Evolutionary conservation across 1,140 invertebrate species (phyloP).

Genomic region (Drosophila bifasciata): DNA sequence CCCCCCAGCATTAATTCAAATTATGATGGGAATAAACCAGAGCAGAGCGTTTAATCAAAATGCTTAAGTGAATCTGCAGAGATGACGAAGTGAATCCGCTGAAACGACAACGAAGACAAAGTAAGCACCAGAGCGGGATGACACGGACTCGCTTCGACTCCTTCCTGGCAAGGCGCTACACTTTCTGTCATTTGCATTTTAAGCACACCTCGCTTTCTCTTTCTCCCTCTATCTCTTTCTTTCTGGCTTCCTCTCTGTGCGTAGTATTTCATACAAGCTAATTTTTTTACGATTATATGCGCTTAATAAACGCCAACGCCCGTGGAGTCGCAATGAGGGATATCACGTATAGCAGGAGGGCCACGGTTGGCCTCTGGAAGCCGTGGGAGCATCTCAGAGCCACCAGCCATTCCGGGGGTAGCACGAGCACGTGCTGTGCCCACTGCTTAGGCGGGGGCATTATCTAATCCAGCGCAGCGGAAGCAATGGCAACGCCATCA

Average conservation of each 20-base stretch:
- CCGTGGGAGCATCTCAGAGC: conserved; percentile 5
- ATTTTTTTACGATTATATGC: conserved; percentile 72
- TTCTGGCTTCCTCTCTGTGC: conserved; percentile 18
- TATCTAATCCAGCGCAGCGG: conserved; percentile 48
- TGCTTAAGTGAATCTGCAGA: conserved; percentile 45
- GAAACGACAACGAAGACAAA: conserved; percentile 9
- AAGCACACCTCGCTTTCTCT: conserved; percentile 8
- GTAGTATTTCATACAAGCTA: conserved; percentile 63
- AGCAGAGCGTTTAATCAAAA: conserved; percentile 47
- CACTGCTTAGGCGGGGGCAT: conserved; percentile 45
- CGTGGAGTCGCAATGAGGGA: conserved; percentile 42
- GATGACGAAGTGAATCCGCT: conserved; percentile 7
- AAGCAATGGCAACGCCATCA: conserved; percentile 48
- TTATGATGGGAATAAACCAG: conserved; percentile 46
- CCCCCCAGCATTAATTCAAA: conserved; percentile 39
- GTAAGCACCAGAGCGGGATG: background rate
- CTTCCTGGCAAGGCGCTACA: conserved; percentile 31
- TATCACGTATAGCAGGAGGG: conserved; percentile 30
- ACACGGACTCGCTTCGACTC: conserved; percentile 20
- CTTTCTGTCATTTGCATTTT: conserved; percentile 51
- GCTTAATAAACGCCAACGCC: conserved; percentile 59
- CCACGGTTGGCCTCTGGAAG: conserved; percentile 13
- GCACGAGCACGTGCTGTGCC: conserved; percentile 51
- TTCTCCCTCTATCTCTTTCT: background rate
- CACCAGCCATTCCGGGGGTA: conserved; percentile 3